Base-by-base conservation (phyloP, 1,140 invertebrate species). In the Danaus plexippus region DNA sequence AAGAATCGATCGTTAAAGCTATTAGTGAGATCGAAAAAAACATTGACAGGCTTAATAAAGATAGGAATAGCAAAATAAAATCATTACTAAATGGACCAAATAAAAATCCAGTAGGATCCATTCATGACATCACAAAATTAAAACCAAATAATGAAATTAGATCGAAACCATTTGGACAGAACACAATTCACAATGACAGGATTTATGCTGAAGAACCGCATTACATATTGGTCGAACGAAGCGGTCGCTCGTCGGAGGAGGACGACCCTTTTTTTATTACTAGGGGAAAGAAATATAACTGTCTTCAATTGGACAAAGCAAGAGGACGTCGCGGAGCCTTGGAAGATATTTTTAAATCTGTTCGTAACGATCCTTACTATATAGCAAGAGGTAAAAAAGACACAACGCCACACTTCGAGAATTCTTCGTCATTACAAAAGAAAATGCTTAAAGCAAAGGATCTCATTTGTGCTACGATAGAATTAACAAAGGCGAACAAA, bases 351-450 rank as follows among this genome's bases (percentile, higher is more conserved):
- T 73, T 85, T 0, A 85, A 85, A 68, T 80, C 79, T 1, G 77
- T 87, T 9, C 65, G 79, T 15, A 82, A 83, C 43, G 84, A 87
- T 65, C 84, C 84, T n/a, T 87, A 71, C 63, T 85, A 83, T 52
- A 85, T 85, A 46, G 80, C 80, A 1, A 64, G 84, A 68, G 84
- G 84, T 22, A 87, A 87, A 61, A 87, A 83, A 52, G 60, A 67
- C 18, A 43, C 41, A 43, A 49, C 22, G 22, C 7, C 55, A 11
- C 69, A 66, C 50, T 22, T 61, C n/a, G 61, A 49, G 11, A 77
- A 83, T 45, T 45, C 67, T 7, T 73, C 71, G 3, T 47, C 59
- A 13, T 48, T 13, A 32, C 58, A 59, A 11, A 66, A 72, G 2
- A 61, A 73, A 41, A 66, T 75, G 50, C 10, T 54, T 6, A 86